Base-by-base conservation (phyloP, 1,140 invertebrate species). In the Portunus trituberculatus region DNA sequence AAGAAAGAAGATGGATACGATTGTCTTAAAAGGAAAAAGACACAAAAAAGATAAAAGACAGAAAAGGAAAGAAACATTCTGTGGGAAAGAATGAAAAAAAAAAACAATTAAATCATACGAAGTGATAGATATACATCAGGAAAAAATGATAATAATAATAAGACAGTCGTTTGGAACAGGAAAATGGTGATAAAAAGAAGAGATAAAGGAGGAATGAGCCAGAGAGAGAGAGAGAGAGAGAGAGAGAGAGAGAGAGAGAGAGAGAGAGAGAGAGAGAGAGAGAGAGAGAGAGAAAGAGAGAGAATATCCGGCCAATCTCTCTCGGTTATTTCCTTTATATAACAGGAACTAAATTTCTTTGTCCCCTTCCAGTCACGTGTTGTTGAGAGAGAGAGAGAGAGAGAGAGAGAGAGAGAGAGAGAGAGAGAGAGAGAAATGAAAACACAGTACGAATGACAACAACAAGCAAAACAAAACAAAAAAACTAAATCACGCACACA, bases 211-310 rank as follows among this genome's bases (percentile, higher is more conserved):
- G 32, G 83, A 86, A 25, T 14, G 3, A 6, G 83, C 4, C 4
- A 86, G 83, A 39, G 83, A 86, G 32, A 39, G 83, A 39, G 83
- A 86, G 28, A 39, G 32, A 39, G 32, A 39, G 83, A 39, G 83
- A 86, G 83, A 31, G 83, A 39, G 83, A 39, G 32, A 29, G 28
- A 31, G 83, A 39, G 83, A 86, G 32, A 86, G 83, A 86, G 83
- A 86, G 32, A 39, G 83, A 39, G 83, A 86, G 83, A 39, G 83
- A 86, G 28, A 39, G 32, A 86, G 83, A 86, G 83, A 86, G 32
- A 86, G 83, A 86, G 83, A 86, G 32, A 39, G 32, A 39, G 83
- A 86, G 83, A 86, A 20, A 39, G 83, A 39, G 83, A 86, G 83
- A 39, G 76, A 83, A 83, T 25, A 83, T 83, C 39, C 39, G 39